Evolutionary conservation across 2,113 vertebrate genomes (phyloP).

Genomic region (Mustela lutreola): DNA sequence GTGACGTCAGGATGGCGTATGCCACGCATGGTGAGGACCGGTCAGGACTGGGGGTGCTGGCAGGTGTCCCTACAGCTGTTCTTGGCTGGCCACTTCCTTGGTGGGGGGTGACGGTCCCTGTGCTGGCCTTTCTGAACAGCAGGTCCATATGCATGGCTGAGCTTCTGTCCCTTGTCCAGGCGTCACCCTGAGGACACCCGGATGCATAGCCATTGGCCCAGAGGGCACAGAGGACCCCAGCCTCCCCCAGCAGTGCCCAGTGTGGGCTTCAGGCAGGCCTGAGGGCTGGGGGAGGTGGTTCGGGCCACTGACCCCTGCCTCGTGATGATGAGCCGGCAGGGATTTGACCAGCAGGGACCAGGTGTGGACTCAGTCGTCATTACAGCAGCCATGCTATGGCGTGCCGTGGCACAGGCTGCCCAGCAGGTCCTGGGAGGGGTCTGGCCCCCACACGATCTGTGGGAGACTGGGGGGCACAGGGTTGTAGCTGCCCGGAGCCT

Average conservation of each 20-base stretch:
- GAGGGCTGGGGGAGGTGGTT: background rate
- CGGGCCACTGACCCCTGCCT: background rate
- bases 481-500: background rate
- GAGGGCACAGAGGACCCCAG: background rate
- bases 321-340: background rate
- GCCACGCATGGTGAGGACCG: background rate
- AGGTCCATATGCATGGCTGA: background rate
- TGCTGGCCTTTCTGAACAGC: background rate
- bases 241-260: background rate
- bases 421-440: too few species aligned
- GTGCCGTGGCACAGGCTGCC: background rate
- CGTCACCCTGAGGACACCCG: background rate
- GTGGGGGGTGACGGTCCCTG: background rate
- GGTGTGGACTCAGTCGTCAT: background rate
- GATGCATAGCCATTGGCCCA: background rate
- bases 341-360: background rate
- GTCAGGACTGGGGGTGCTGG: background rate
- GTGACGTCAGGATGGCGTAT: rapidly evolving
- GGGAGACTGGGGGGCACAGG: background rate
- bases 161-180: background rate
- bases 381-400: background rate
- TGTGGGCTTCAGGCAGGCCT: too few species aligned
- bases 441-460: too few species aligned
- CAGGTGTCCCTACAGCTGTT: background rate
- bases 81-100: too few species aligned